These are phyloP conservation scores for Phragmatobia fuliginosa DNA, from an alignment of 2,888 invertebrate genomes.

Conservation along the genomic window DNA sequence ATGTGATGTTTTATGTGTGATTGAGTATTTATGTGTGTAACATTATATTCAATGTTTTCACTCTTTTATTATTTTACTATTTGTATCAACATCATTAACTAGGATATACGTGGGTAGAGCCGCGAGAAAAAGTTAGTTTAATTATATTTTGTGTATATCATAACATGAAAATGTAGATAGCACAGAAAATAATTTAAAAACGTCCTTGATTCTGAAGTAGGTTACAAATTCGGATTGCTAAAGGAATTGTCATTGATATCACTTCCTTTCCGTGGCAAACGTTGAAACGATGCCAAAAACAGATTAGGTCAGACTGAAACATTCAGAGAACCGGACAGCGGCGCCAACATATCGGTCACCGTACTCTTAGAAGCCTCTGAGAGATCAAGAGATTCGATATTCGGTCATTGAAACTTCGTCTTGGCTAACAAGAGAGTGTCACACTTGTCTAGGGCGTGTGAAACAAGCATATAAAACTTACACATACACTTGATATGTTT, in stretches of 20 bases:
- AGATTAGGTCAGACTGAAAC: neutral
- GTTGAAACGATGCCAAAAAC: slow-evolving; percentile 7
- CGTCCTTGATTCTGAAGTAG: neutral
- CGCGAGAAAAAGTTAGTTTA: too few species aligned
- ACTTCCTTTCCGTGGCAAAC: neutral
- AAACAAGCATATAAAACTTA: neutral
- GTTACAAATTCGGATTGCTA: neutral
- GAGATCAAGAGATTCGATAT: neutral
- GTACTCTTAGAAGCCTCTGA: neutral
- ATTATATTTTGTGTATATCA: too few species aligned
- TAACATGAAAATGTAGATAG: too few species aligned
- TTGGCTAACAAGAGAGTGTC: neutral
- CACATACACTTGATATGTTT: too few species aligned
- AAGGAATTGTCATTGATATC: neutral
- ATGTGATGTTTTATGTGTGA: too few species aligned
- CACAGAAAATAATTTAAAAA: neutral
- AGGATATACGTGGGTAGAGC: too few species aligned
- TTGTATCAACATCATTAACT: too few species aligned
- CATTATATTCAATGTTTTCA: too few species aligned
- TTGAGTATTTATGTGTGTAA: too few species aligned
- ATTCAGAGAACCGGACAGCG: neutral
- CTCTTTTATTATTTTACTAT: too few species aligned
- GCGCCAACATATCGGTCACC: neutral
- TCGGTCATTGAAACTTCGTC: neutral
- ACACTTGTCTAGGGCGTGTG: too few species aligned